Conservation (phyloP, 2,797 vertebrate species). For the Bradypodion pumilum region DNA sequence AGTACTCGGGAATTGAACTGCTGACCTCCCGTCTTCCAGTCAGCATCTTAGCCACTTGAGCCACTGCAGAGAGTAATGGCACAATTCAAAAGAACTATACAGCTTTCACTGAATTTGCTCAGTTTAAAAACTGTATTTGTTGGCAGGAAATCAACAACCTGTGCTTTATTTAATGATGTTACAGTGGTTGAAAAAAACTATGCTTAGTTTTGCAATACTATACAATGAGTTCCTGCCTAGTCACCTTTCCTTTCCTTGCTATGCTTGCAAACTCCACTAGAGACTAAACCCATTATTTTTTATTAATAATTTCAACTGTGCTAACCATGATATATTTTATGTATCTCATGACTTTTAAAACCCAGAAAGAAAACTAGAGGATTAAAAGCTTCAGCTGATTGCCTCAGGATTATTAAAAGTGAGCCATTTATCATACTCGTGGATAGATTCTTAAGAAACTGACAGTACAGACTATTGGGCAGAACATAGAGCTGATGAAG, state of each 20-base stretch:
- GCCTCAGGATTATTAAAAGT: constrained; percentile 62
- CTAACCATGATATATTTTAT: constrained; percentile 60
- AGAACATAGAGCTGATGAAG: constrained; percentile 26
- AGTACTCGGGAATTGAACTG: no score
- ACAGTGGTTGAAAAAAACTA: background rate
- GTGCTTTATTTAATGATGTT: background rate
- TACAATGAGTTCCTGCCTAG: constrained; percentile 12
- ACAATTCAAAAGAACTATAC: background rate
- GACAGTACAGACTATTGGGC: constrained; percentile 48
- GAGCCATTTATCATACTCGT: constrained; percentile 65
- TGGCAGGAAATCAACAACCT: background rate
- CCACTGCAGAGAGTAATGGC: no score
- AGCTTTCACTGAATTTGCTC: background rate
- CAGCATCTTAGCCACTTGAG: no score
- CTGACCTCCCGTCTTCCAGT: no score
- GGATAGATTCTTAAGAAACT: constrained; percentile 45
- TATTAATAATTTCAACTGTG: constrained; percentile 39
- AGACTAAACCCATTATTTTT: no score
- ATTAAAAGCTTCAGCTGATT: constrained; percentile 61
- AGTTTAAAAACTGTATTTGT: background rate
- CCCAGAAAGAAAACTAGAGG: constrained; percentile 1
- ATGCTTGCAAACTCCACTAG: constrained; percentile 40
- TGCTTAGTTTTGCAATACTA: background rate
- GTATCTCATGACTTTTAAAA: constrained; percentile 24
- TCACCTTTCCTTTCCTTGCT: constrained; percentile 24